Evolutionary conservation across 2,888 invertebrate genomes (phyloP), one percentile per base, ranked within the genome.

Genomic region (Abrostola triplasia): DNA sequence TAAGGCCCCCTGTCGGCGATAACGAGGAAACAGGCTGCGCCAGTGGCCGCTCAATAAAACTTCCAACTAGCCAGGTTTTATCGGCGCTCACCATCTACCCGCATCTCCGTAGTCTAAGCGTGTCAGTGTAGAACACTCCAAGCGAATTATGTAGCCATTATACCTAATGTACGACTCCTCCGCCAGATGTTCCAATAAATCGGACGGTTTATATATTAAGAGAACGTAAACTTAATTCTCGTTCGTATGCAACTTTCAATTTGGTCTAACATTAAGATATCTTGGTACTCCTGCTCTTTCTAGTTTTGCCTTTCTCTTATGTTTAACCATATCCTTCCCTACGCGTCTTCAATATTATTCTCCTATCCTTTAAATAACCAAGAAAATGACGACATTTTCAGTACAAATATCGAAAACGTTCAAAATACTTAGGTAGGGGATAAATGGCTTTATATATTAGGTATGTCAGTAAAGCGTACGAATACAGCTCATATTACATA

Each of bases 21-120:
- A 93, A 92, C 91, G 89, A 87, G 88, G 84, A 88, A 90, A 88
- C 91, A 88, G 87, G 86, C 88, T 84, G 81, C 82, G 87, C 88
- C 85, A 88, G 88, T 86, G 88, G 86, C 84, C 87, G 84, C 86
- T 86, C 87, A 87, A 92, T 93, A 92, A 93, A 92, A 90, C 88
- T 89, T 86, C 81, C 86, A 85, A 90, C 89, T 90, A 90, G 78
- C 75, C 78, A 77, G 66, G 64, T 67, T 73, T 73, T 80, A 77
- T 91, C 91, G 88, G 76, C 79, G 80, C 81, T 87, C 78, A 83
- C 85, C 86, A 91, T 92, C 90, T 84, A 82, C 88, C 90, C 90
- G 88, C 88, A 90, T 91, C 91, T 87, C 83, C 76, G 85, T 88
- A 88, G 85, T 88, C 85, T 83, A 81, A 84, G 84, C 81, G 84